Conservation (phyloP, 2,888 invertebrate genomes). For the Pinctada fucata region DNA sequence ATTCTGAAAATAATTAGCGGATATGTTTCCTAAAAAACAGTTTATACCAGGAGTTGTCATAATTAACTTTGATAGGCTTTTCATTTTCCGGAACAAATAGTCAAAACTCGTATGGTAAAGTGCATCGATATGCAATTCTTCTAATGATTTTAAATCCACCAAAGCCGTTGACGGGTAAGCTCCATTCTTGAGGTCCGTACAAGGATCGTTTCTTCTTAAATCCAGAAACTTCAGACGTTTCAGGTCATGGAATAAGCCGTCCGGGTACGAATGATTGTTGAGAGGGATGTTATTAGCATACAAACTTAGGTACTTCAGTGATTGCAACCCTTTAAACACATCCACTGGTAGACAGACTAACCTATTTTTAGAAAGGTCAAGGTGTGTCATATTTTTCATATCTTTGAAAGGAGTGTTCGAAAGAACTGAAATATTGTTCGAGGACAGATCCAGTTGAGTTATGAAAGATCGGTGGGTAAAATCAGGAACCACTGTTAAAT, state of each 20-base stretch:
- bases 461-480: too few species aligned
- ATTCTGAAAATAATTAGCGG: background rate
- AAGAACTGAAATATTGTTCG: too few species aligned
- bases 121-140: background rate
- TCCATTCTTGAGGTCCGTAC: background rate
- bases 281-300: background rate
- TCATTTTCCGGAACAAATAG: background rate
- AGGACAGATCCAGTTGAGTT: too few species aligned
- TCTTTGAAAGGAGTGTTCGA: too few species aligned
- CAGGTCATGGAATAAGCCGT: background rate
- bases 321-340: background rate
- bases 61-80: background rate
- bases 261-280: background rate
- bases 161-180: background rate
- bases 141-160: background rate
- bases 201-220: background rate
- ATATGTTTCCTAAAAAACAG: background rate
- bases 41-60: background rate
- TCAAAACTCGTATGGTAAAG: background rate
- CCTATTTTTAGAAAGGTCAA: background rate
- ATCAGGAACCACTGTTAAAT: too few species aligned
- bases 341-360: background rate
- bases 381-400: background rate
- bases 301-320: background rate
- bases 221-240: background rate